Base-by-base conservation (phyloP, 30 jellyfish, hydroid and myxozoan genomes). In the Euphysa ruthae region DNA sequence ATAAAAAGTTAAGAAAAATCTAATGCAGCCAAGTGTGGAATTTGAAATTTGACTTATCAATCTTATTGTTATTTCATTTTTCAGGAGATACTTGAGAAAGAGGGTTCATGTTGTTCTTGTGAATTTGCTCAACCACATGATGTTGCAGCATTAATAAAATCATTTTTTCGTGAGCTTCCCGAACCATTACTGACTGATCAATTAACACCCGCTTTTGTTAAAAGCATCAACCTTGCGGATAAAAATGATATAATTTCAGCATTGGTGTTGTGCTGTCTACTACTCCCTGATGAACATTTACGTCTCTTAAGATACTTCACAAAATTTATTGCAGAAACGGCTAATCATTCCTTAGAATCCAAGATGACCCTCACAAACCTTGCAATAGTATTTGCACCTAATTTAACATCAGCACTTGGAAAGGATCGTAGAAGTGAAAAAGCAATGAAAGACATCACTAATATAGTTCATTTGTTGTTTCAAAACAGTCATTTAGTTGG, bases 111-210 rank as follows among this genome's bases (percentile, higher is more conserved):
- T 35, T 73, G 94, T 29, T 56, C 72, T 22, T 34, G 73, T 58
- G 95, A 90, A n/a, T 74, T 75, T 27, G 82, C 84, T 16, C 98
- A 90, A 71, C 92, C 95, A 0, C 98, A 90, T 49, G 98, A 90
- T 75, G 56, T 90, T 12, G 98, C 98, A 3, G 58, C 93, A 54
- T 42, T 90, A 24, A 34, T 90, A 46, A 90, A 90, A 43, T 94
- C 82, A 54, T 90, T 90, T 73, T 69, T 90, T 26, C 83, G 98
- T 18, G 98, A 90, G 42, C 33, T 90, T 33, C 98, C 98, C 22
- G 98, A 90, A 42, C 83, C 98, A 2, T 56, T 90, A 25, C 79
- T 90, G 27, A 79, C 92, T 1, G 13, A 69, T 25, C 63, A 74
- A 31, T 63, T 75, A 51, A 83, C 83, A 34, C 61, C 83, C 20